Conservation (phyloP, 2,113 vertebrate species). For the Perognathus longimembris region DNA sequence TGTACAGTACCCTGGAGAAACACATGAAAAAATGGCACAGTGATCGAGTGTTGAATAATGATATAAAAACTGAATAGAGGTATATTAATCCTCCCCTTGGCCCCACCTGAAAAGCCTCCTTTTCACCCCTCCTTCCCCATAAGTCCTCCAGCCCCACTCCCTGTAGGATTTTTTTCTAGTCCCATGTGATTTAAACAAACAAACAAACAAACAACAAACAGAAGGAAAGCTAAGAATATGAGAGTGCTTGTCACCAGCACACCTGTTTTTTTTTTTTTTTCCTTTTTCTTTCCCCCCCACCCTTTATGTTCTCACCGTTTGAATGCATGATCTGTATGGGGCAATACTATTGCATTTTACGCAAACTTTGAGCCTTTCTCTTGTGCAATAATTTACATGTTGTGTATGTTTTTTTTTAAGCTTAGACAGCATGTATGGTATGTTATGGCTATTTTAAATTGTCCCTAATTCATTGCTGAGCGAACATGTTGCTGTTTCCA, state of each 20-base stretch:
- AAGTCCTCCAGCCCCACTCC: slow-evolving; percentile 82
- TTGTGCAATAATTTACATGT: slow-evolving; percentile 99
- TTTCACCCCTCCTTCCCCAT: slow-evolving; percentile 65
- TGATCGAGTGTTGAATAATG: slow-evolving; percentile 99
- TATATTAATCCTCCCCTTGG: slow-evolving; percentile 89
- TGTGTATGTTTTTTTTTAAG: slow-evolving; percentile 96
- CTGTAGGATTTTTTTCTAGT: slow-evolving; percentile 96
- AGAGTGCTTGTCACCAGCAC: slow-evolving; percentile 99
- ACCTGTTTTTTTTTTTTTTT: slow-evolving; percentile 90
- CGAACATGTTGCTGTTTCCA: slow-evolving; percentile 98
- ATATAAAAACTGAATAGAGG: slow-evolving; percentile 99
- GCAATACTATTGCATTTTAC: slow-evolving; percentile 99
- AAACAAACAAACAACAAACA: slow-evolving; percentile 82
- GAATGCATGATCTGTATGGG: slow-evolving; percentile 99
- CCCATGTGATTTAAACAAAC: slow-evolving; percentile 88
- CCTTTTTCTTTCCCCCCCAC: slow-evolving; percentile 49
- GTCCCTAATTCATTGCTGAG: slow-evolving; percentile 99
- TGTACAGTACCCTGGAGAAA: slow-evolving; percentile 99
- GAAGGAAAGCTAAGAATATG: slow-evolving; percentile 93
- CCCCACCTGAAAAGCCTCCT: slow-evolving; percentile 78
- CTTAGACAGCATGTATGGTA: slow-evolving; percentile 99
- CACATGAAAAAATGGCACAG: slow-evolving; percentile 99
- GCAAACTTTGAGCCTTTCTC: slow-evolving; percentile 99
- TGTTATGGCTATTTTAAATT: slow-evolving; percentile 98
- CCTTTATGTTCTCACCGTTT: slow-evolving; percentile 94